Percentiles rank a stretch among this genome's conserved stretches.
phyloP scores from a whole-genome alignment of 2,888 invertebrate genomes.

The Epistrophe grossulariae region DNA sequence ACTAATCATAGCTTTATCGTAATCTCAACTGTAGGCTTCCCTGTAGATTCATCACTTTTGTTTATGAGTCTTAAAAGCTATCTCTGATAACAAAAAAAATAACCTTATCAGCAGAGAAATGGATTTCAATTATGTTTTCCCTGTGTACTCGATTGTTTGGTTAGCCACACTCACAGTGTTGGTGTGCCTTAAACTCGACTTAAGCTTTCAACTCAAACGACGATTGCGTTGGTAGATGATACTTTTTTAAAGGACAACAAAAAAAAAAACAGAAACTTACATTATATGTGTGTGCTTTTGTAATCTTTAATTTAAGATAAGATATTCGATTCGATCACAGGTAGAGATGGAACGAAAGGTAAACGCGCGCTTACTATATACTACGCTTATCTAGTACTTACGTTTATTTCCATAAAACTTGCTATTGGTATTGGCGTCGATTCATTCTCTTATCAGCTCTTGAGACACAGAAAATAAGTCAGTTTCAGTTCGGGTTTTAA shows the following conservation, averaged over 20 bases:
- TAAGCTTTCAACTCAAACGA: conserved; percentile 73
- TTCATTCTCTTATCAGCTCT: conserved; percentile 51
- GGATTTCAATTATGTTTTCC: conserved; percentile 42
- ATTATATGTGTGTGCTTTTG: conserved; percentile 62
- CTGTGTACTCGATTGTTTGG: conserved; percentile 50
- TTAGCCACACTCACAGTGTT: conserved; percentile 54
- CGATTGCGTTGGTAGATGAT: conserved; percentile 15
- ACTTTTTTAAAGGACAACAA: conserved; percentile 7
- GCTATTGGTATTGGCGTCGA: conserved; percentile 52
- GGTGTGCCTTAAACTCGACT: conserved; percentile 72
- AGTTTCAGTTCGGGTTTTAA: conserved; percentile 72
- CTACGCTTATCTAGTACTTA: conserved; percentile 74
- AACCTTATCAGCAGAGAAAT: conserved; percentile 58
- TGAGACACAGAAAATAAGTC: conserved; percentile 50
- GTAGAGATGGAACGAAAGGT: conserved; percentile 49
- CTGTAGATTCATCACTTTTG: conserved; percentile 62
- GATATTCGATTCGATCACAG: conserved; percentile 80
- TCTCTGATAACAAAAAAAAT: conserved; percentile 64
- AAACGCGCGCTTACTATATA: conserved; percentile 77
- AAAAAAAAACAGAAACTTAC: no score
- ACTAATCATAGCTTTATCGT: conserved; percentile 72
- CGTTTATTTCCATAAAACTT: conserved; percentile 73
- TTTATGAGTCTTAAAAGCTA: conserved; percentile 70
- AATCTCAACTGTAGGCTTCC: conserved; percentile 49
- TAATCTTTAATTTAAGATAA: conserved; percentile 82